Conservation (phyloP, 1,140 invertebrate genomes). For the Brachionus plicatilis region DNA sequence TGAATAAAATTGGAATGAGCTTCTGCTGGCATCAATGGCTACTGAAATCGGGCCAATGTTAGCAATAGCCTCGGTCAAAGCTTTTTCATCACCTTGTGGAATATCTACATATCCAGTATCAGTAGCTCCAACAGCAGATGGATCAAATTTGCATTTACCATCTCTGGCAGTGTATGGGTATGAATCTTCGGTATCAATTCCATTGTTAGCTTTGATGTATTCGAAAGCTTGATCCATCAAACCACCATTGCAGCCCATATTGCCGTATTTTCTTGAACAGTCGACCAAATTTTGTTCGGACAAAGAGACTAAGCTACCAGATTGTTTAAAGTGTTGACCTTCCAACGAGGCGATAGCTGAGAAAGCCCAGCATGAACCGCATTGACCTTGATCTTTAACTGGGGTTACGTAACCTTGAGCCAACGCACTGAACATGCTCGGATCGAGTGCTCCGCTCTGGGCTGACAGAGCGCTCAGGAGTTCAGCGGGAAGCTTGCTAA, state of each 20-base stretch:
- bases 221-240: conserved; percentile 54
- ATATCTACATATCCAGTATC: conserved; percentile 76
- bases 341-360: conserved; percentile 73
- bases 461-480: background rate
- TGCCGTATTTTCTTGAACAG: conserved; percentile 64
- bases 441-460: conserved; percentile 6
- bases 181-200: conserved; percentile 54
- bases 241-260: conserved; percentile 45
- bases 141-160: conserved; percentile 31
- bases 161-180: conserved; percentile 47
- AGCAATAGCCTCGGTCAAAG: conserved; percentile 71
- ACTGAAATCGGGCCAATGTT: conserved; percentile 74
- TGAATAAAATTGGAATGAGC: conserved; percentile 48
- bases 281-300: conserved; percentile 96
- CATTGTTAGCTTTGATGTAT: conserved; percentile 53
- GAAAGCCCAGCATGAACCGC: conserved; percentile 38
- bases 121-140: conserved; percentile 66
- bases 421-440: conserved; percentile 30
- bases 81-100: conserved; percentile 59
- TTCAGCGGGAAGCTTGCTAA: conserved; percentile 6
- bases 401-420: conserved; percentile 31
- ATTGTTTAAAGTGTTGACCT: conserved; percentile 84
- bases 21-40: conserved; percentile 86
- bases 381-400: conserved; percentile 41
- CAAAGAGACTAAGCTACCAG: conserved; percentile 75